These are phyloP conservation scores for Melanotaenia pygmaea DNA, from an alignment of 2,797 vertebrate genomes.

Conservation along the genomic window DNA sequence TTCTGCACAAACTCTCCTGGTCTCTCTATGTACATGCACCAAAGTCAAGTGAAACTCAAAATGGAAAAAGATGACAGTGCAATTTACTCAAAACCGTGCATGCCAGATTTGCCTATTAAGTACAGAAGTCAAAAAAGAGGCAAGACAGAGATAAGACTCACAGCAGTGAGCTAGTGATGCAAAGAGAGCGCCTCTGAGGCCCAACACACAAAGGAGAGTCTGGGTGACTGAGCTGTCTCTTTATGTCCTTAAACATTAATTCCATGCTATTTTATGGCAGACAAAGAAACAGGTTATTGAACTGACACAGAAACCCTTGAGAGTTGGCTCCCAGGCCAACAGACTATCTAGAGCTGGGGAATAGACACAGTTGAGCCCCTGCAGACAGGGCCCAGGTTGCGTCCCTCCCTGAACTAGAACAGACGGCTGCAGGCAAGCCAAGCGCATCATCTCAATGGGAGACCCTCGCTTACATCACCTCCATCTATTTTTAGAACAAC, in stretches of 20 bases:
- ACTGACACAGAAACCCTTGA: slow-evolving; percentile 50
- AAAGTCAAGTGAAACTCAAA: slow-evolving; percentile 45
- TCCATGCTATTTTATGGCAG: slow-evolving; percentile 52
- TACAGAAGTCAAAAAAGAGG: slow-evolving; percentile 58
- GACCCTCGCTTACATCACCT: slow-evolving; percentile 80
- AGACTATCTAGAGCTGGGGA: slow-evolving; percentile 36
- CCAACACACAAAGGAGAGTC: slow-evolving; percentile 61
- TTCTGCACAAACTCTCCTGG: slow-evolving; percentile 31
- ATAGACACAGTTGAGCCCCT: slow-evolving; percentile 66
- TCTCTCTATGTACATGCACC: slow-evolving; percentile 40
- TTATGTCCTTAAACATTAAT: slow-evolving; percentile 68
- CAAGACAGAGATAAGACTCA: slow-evolving; percentile 58
- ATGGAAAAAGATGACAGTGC: slow-evolving; percentile 69
- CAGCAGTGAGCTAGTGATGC: slow-evolving; percentile 54
- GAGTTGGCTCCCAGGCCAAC: slow-evolving; percentile 38
- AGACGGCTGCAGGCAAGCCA: slow-evolving; percentile 76
- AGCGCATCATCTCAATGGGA: slow-evolving; percentile 76
- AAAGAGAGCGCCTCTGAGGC: slow-evolving; percentile 61
- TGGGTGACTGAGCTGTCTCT: slow-evolving; percentile 58
- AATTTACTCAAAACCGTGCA: slow-evolving; percentile 60
- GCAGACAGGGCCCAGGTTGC: slow-evolving; percentile 66
- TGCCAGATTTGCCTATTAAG: slow-evolving; percentile 72
- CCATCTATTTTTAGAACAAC: slow-evolving; percentile 81
- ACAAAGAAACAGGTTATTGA: slow-evolving; percentile 58
- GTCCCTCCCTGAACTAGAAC: slow-evolving; percentile 74